Evolutionary conservation across 2,113 vertebrate species (phyloP), one percentile per base, ranked within the genome.

Genomic region (Motacilla alba): DNA sequence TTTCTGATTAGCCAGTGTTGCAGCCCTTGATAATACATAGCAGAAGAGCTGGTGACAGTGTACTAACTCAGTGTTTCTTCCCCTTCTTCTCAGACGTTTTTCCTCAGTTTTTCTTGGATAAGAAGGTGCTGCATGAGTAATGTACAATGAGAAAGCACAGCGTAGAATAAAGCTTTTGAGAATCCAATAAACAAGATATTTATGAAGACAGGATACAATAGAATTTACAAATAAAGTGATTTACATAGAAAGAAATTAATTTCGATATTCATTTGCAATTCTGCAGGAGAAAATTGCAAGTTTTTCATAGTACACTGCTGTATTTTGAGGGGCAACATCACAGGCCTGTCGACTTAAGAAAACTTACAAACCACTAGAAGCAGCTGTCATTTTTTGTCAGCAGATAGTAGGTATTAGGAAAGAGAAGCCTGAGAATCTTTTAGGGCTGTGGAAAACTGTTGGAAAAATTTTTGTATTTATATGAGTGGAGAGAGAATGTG

Each of bases 71-170:
- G 15, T 15, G 20, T 31, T 77, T 68, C 46, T 74, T 78, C 10
- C 31, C 5, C 44, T 67, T 77, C 59, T 44, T 59, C 4, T 66
- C 10, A n/a, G 66, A 31, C 1, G 0, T 39, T 77, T 35, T 84
- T 62, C 27, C 15, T 11, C 23, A 9, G 4, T n/a, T 83, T 87
- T 83, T 58, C 37, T 80, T 39, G 22, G 18, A 33, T 35, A 87
- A 49, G 44, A 76, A 80, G 31, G 18, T 55, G 13, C 53, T 56
- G 19, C 12, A 9, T 62, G 47, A 46, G 14, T 47, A 53, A 83
- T 28, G 17, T 35, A 23, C 6, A 58, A 3, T 22, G 12, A 44
- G 43, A 76, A 83, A 67, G 10, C 0, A 0, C 5, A 37, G 26
- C n/a, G 72, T 5, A 6, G 18, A 60, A 43, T 62, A 70, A 83